phyloP scores from a whole-genome alignment of 2,113 vertebrate genomes.

The Phylloscopus trochilus region DNA sequence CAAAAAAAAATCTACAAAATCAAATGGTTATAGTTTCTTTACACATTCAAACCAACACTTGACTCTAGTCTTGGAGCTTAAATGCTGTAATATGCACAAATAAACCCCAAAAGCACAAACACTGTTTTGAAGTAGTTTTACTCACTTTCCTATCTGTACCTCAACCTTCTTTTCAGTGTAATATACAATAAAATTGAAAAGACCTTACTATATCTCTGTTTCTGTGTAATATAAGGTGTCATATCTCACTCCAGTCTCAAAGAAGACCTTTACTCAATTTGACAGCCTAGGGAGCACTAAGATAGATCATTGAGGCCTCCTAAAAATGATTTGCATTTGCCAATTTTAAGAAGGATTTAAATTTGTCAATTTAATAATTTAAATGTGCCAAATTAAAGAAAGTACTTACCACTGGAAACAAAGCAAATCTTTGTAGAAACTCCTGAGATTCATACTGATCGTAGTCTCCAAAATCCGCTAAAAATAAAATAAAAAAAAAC shows the following conservation, averaged over 20 bases:
- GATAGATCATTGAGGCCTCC: background rate
- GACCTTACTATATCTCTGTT: background rate
- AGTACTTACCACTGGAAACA: slow-evolving; percentile 93
- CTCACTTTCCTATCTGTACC: background rate
- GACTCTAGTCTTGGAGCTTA: background rate
- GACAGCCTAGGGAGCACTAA: background rate
- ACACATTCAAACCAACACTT: accelerated
- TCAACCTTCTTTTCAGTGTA: background rate
- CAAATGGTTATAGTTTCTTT: background rate
- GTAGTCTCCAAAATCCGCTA: slow-evolving; percentile 98
- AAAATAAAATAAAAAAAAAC: slow-evolving; percentile 6
- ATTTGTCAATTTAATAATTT: background rate
- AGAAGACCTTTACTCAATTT: background rate
- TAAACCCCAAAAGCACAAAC: background rate
- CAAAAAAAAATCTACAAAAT: background rate
- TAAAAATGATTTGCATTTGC: background rate
- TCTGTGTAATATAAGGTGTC: background rate
- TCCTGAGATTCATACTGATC: slow-evolving; percentile 96
- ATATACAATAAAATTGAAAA: background rate
- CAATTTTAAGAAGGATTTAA: background rate
- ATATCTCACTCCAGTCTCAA: background rate
- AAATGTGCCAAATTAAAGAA: background rate
- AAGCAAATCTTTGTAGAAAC: slow-evolving; percentile 94
- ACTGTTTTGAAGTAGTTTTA: background rate
- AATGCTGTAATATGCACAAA: background rate